These are phyloP conservation scores for Anastatus disparis DNA, from an alignment of 1,140 invertebrate genomes.

Conservation along the genomic window DNA sequence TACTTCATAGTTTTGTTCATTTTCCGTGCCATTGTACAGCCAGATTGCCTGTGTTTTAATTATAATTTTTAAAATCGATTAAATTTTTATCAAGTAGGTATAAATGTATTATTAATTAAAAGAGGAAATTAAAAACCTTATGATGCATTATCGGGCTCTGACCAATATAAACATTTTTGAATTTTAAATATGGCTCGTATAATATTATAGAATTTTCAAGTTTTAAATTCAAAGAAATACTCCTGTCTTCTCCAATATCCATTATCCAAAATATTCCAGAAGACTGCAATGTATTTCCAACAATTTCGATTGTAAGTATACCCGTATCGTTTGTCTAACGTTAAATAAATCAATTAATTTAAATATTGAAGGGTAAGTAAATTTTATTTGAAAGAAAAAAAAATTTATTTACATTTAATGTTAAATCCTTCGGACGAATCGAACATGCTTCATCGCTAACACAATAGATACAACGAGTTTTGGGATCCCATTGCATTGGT, in stretches of 20 bases:
- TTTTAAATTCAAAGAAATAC: slow-evolving; percentile 46
- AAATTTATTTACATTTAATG: slow-evolving; percentile 45
- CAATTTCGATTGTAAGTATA: slow-evolving; percentile 39
- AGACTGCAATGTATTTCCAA: slow-evolving; percentile 10
- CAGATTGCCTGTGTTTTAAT: slow-evolving; percentile 53
- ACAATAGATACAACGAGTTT: slow-evolving; percentile 41
- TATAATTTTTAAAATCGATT: too few species aligned
- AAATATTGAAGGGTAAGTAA: too few species aligned
- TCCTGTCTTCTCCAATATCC: slow-evolving; percentile 50
- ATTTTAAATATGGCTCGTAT: slow-evolving; percentile 36
- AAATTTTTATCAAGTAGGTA: too few species aligned
- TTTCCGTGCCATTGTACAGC: slow-evolving; percentile 49
- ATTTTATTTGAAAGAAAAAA: too few species aligned
- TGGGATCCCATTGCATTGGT: slow-evolving; percentile 26
- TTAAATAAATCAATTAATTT: neutral
- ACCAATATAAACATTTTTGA: slow-evolving; percentile 49
- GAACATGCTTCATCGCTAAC: slow-evolving; percentile 44
- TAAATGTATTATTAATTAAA: too few species aligned
- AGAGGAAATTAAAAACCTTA: too few species aligned
- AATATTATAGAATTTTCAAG: slow-evolving; percentile 43
- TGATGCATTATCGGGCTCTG: neutral
- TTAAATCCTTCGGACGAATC: slow-evolving; percentile 44
- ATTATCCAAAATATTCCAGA: slow-evolving; percentile 49
- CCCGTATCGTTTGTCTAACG: slow-evolving; percentile 7
- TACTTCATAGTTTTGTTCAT: slow-evolving; percentile 45